Conservation (phyloP, 1,140 invertebrate species). For the Neodiprion lecontei region DNA sequence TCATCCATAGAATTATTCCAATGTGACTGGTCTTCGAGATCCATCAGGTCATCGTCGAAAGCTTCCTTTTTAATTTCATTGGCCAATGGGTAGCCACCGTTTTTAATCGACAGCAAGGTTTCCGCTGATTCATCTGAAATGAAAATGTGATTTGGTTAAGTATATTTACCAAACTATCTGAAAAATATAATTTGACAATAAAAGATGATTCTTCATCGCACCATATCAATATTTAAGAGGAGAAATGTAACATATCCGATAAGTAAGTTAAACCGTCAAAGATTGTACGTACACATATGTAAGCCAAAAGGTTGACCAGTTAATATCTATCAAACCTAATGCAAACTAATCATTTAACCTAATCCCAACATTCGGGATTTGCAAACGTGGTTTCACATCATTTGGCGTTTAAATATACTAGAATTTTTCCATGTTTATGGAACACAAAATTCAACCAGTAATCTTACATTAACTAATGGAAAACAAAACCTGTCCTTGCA, state of each 20-base stretch:
- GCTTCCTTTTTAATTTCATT: conserved; percentile 57
- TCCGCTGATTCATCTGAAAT: conserved; percentile 61
- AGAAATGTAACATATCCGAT: conserved; percentile 65
- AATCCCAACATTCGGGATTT: too few species aligned
- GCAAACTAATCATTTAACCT: conserved; percentile 38
- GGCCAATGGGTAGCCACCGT: conserved; percentile 58
- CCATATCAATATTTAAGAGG: conserved; percentile 46
- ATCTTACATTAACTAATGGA: not conserved
- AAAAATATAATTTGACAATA: conserved; percentile 10
- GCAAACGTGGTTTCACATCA: conserved; percentile 29
- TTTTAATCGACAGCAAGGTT: conserved; percentile 64
- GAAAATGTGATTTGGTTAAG: conserved; percentile 13
- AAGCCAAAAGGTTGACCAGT: not conserved
- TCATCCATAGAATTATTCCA: conserved; percentile 57
- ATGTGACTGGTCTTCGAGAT: conserved; percentile 62
- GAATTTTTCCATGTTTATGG: too few species aligned
- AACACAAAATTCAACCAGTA: too few species aligned
- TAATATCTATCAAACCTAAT: conserved; percentile 25
- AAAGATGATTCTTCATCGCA: conserved; percentile 21
- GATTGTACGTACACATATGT: too few species aligned
- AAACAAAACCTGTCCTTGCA: not conserved
- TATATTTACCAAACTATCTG: conserved; percentile 39
- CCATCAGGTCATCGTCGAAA: conserved; percentile 69
- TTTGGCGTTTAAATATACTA: not conserved
- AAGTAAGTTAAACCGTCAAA: conserved; percentile 32